Conservation (phyloP, 2,113 vertebrate genomes). For the Cyanoliseus patagonus region DNA sequence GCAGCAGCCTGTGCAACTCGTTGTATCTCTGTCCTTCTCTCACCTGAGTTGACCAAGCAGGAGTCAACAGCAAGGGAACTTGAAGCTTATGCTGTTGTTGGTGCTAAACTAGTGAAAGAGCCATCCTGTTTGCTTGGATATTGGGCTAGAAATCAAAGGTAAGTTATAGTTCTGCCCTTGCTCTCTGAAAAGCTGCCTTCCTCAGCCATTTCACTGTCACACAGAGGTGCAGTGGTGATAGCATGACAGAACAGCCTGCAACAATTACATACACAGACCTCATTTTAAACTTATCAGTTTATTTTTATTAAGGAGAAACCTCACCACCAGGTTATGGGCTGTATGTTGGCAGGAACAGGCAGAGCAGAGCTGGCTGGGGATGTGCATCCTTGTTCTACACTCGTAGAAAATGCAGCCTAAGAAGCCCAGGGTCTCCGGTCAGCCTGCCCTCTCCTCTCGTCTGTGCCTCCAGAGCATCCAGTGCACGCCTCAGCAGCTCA, state of each 20-base stretch:
- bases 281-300: neutral
- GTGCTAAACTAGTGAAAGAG: neutral
- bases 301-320: neutral
- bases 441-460: neutral
- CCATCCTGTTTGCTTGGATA: neutral
- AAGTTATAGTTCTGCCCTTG: neutral
- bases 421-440: accelerated
- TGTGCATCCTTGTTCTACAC: neutral
- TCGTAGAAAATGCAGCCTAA: neutral
- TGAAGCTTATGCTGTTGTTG: neutral
- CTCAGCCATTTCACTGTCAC: neutral
- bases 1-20: neutral
- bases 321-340: neutral
- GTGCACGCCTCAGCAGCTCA: neutral
- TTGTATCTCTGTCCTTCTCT: neutral
- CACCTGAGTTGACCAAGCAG: neutral
- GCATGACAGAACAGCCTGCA: too few species aligned
- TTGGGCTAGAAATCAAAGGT: neutral
- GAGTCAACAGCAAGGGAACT: neutral
- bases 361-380: accelerated
- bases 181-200: neutral
- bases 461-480: accelerated
- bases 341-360: neutral
- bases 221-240: neutral
- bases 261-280: neutral